Evolutionary conservation across 2,113 vertebrate species (phyloP).

Genomic region (Aptenodytes forsteri): DNA sequence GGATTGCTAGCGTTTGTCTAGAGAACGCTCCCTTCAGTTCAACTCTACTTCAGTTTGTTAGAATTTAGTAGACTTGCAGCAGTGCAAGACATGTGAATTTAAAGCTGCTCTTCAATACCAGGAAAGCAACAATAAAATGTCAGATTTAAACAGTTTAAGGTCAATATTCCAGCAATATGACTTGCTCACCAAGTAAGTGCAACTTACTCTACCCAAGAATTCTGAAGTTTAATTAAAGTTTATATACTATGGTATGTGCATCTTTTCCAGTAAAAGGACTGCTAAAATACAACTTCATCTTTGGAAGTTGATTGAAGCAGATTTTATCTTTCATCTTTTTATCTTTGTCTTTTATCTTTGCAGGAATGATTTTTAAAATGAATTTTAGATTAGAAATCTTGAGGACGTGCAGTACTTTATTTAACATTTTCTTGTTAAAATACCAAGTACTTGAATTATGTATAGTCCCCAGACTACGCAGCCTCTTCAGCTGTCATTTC

Average conservation of each 20-base stretch:
- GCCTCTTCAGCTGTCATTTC: background rate
- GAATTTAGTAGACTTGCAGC: background rate
- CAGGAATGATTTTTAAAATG: background rate
- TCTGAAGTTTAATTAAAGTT: background rate
- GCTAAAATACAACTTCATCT: background rate
- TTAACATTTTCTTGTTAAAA: background rate
- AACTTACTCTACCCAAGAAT: background rate
- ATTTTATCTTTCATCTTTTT: background rate
- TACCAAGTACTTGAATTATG: background rate
- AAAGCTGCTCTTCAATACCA: background rate
- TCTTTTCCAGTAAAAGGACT: background rate
- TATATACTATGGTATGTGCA: rapidly evolving
- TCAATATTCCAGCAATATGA: background rate
- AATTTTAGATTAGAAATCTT: background rate
- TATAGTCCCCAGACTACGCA: background rate
- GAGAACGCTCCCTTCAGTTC: background rate
- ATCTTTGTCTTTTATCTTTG: background rate
- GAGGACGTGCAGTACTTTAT: rapidly evolving
- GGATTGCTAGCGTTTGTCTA: rapidly evolving
- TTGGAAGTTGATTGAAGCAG: rapidly evolving
- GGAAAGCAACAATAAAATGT: background rate
- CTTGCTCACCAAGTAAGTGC: background rate
- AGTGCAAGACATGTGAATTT: background rate
- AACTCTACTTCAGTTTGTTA: background rate
- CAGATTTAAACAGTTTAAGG: background rate